Evolutionary conservation across 2,888 invertebrate species (phyloP), one percentile per base, ranked within the genome.

Genomic region (Sphinx pinastri): DNA sequence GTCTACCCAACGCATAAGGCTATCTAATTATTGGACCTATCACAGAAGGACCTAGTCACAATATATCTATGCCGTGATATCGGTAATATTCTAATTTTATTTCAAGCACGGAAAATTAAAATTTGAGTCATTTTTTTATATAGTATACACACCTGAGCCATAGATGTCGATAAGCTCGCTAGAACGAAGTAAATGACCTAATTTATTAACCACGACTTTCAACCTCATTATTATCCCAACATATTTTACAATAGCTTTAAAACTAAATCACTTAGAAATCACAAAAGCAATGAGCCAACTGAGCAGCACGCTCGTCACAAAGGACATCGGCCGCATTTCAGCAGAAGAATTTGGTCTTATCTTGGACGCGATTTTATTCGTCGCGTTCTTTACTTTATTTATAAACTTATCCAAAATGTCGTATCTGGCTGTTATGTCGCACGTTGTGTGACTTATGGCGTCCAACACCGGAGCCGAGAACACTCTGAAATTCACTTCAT

Each of bases 401-500:
- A 90, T 93, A 67, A 95, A 88, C 77, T 93, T 95, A 67, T 93
- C 94, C 58, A 95, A 88, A 45, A 95, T 90, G 74, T 95, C 95
- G 0, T 94, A 92, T 71, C 94, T 93, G 0, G 94, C 89, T 8
- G 95, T 95, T 7, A 95, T 92, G 80, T 96, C 96, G 81, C 97
- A 97, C 0, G 96, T 95, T 0, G 97, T 97, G 67, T 96, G 95
- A 74, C 95, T 95, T 57, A 97, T 96, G 1, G 96, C 96, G 67
- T 97, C 96, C 7, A 95, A 84, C 0, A 96, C 96, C 0, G 95
- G 95, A 0, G 96, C 96, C 0, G 95, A 96, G 71, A 97, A 93
- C 71, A 97, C 95, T 67, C 97, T 95, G 79, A 96, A 97, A 79
- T 97, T 97, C 0, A 96, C 94, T 19, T 96, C 96, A 0, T 94